Evolutionary conservation across 2,113 vertebrate species (phyloP), one percentile per base, ranked within the genome.

Genomic region (Cinclus mexicanus): DNA sequence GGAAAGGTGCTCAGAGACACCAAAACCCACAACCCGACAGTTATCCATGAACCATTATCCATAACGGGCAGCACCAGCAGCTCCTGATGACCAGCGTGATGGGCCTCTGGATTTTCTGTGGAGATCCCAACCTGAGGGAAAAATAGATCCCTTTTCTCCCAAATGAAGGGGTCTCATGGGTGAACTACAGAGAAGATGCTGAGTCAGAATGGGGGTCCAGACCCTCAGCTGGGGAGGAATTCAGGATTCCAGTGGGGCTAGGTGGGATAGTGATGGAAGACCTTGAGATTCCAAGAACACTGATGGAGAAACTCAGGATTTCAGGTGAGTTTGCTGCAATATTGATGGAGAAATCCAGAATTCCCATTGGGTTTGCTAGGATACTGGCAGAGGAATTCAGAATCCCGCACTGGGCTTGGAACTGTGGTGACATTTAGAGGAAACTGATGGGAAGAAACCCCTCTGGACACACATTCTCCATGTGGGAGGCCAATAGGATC

Each of bases 11-110:
- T 12, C 3, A 6, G 46, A 1, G 12, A 12, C 17, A 26, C 14
- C 25, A 37, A 42, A 44, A 2, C 14, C 41, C 76, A 29, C 1
- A 22, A 10, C 12, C 15, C 25, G 2, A 7, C 21, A 1, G 18
- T 1, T 4, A 17, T 3, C 60, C 37, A 1, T 0, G 2, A 10
- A 12, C 14, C 7, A 7, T 14, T 1, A 24, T 1, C 69, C 60
- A 17, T 0, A 8, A 1, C 28, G 0, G 37, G 18, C 77, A 46
- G 33, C 60, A n/a, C 15, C 39, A 9, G 53, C 39, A 28, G 75
- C 53, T 35, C 14, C 59, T 47, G 74, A 14, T 10, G 25, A 0
- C 2, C 39, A 5, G 0, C 0, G 6, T 44, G 61, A 14, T 0
- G 2, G 68, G 31, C 10, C 11, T 46, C 22, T 1, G 10, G 3